Base-by-base conservation (phyloP, 2,797 vertebrate species). In the Syngnathus rostellatus region DNA sequence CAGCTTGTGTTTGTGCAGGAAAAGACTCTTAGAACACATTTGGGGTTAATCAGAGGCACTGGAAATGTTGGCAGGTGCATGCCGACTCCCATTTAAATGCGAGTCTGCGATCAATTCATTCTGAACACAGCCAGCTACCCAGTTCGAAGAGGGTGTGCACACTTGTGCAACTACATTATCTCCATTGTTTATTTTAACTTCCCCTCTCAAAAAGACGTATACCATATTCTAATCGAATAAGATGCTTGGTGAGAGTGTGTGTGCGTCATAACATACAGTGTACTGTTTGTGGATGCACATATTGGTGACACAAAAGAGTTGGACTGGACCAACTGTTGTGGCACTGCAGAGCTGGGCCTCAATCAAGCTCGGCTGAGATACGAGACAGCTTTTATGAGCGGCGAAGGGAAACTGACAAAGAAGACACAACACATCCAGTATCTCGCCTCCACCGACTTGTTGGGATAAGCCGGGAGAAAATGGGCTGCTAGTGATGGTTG, bases 381-480 rank as follows among this genome's bases (percentile, higher is more conserved):
- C 72, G 82, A 85, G 80, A 84, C 79, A 58, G 80, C 67, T 77
- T 79, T 86, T 84, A 85, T 80, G 78, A 86, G 81, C 84, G 85
- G 87, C 84, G 85, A 86, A 86, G 80, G 77, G 86, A 88, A 86
- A 83, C 82, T 89, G 86, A 87, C 86, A 88, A 69, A 82, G 77
- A 88, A 86, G 81, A 87, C 73, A 82, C 85, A 83, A 84, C 78
- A 66, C 84, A 88, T 81, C 79, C 80, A 81, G 81, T 75, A 79
- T 84, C 81, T 77, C 75, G 65, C 76, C 79, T 80, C 73, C 71
- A 73, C 79, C 77, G 81, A 82, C 83, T 83, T 68, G 74, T 78
- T 68, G 75, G 79, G 72, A 80, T 78, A 77, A 83, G 77, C 77
- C 75, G 71, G 74, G 72, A 76, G 67, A 54, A 70, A 40, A 16